Evolutionary conservation across 2,797 vertebrate species (phyloP).

Genomic region (Novumbra hubbsi): DNA sequence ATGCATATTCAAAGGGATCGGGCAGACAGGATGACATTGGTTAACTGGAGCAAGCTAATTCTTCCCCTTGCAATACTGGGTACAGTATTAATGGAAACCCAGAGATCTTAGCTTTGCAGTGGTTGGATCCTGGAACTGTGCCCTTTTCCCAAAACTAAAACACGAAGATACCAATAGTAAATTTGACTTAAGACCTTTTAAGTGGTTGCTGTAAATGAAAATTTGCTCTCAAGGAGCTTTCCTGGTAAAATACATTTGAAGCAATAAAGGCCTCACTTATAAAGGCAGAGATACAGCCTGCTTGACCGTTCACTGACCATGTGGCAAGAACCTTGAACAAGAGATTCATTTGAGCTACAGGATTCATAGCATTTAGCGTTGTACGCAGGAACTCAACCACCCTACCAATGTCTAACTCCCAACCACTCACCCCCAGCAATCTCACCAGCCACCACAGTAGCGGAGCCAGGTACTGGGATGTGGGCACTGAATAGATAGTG

Average conservation of each 20-base stretch:
- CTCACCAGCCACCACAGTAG: background rate
- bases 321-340: background rate
- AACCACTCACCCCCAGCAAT: background rate
- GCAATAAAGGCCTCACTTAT: no score
- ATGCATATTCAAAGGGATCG: background rate
- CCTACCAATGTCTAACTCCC: no score
- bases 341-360: no score
- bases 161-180: background rate
- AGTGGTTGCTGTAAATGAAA: background rate
- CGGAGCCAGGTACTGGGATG: background rate
- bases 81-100: slow-evolving; percentile 3
- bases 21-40: background rate
- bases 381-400: background rate
- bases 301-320: background rate
- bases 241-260: no score
- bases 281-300: no score
- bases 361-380: background rate
- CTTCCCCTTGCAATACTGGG: background rate
- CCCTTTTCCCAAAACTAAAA: background rate
- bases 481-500: slow-evolving; percentile 22
- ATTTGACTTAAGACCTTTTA: background rate
- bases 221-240: no score
- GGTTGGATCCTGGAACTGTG: background rate
- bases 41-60: slow-evolving; percentile 9
- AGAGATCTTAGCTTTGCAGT: background rate